These are phyloP conservation scores for Epinotia bilunana DNA, from an alignment of 2,888 invertebrate species.

Conservation along the genomic window DNA sequence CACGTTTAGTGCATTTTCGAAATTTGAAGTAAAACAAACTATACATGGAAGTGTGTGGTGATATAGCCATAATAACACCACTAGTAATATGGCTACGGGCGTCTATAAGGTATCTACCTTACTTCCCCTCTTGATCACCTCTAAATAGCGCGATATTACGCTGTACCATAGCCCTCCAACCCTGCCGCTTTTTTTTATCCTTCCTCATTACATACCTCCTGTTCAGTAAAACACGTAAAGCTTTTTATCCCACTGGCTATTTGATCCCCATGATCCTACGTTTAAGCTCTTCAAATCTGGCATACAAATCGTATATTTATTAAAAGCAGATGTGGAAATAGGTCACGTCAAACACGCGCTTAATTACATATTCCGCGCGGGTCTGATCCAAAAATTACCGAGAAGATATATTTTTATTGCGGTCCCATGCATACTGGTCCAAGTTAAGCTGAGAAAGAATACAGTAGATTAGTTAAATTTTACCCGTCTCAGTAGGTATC, in stretches of 20 bases:
- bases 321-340: slow-evolving; percentile 27
- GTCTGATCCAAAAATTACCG: slow-evolving; percentile 31
- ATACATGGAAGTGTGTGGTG: too few relatives aligned
- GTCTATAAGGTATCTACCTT: too few relatives aligned
- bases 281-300: slow-evolving; percentile 8
- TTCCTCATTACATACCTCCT: too few relatives aligned
- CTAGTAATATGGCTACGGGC: too few relatives aligned
- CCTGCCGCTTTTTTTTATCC: too few relatives aligned
- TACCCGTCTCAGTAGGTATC: too few relatives aligned
- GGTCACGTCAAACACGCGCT: slow-evolving; percentile 22
- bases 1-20: too few relatives aligned
- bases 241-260: not conserved
- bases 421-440: slow-evolving; percentile 15
- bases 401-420: slow-evolving; percentile 38
- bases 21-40: too few relatives aligned
- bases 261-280: slow-evolving; percentile 6
- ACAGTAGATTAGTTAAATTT: slow-evolving; percentile 13
- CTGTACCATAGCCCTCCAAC: too few relatives aligned
- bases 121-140: too few relatives aligned
- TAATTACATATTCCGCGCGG: slow-evolving; percentile 36
- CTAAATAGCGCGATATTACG: too few relatives aligned
- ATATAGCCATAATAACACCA: too few relatives aligned
- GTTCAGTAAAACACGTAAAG: not conserved
- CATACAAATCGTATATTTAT: slow-evolving; percentile 35
- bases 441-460: not conserved